Evolutionary conservation across 2,113 vertebrate species (phyloP).

Genomic region (Pelodiscus sinensis): DNA sequence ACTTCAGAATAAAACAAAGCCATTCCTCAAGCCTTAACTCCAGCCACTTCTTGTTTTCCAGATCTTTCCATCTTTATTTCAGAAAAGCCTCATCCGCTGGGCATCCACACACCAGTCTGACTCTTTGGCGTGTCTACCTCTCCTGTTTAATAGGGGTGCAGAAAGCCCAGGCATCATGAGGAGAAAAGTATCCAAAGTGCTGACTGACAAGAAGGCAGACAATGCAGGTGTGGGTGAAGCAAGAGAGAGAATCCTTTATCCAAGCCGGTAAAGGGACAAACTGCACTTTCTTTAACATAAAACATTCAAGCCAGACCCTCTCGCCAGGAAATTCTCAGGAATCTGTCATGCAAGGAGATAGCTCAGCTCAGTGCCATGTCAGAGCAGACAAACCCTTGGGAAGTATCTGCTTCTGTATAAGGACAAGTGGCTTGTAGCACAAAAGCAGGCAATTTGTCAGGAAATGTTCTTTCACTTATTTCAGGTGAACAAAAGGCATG

Average conservation of each 20-base stretch:
- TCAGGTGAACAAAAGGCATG: slow-evolving; percentile 26
- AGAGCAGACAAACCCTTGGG: background rate
- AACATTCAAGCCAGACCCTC: accelerated
- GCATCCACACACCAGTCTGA: background rate
- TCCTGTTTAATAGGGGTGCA: background rate
- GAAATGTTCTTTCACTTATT: slow-evolving; percentile 38
- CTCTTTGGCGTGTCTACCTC: background rate
- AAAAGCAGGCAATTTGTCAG: background rate
- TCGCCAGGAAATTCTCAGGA: background rate
- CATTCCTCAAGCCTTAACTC: background rate
- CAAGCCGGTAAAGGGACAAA: accelerated
- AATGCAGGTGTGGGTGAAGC: background rate
- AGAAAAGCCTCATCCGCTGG: background rate
- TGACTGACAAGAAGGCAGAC: background rate
- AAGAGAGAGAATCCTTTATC: accelerated
- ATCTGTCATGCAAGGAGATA: background rate
- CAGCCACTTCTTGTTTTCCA: background rate
- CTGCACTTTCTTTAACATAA: background rate
- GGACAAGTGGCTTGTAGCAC: background rate
- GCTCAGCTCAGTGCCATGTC: background rate
- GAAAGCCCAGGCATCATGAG: background rate
- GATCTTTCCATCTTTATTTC: background rate
- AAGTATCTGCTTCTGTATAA: slow-evolving; percentile 11
- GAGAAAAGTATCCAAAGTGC: background rate
- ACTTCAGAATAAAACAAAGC: background rate